Conservation (phyloP, 2,888 invertebrate species). For the Leucophenga maculata region DNA sequence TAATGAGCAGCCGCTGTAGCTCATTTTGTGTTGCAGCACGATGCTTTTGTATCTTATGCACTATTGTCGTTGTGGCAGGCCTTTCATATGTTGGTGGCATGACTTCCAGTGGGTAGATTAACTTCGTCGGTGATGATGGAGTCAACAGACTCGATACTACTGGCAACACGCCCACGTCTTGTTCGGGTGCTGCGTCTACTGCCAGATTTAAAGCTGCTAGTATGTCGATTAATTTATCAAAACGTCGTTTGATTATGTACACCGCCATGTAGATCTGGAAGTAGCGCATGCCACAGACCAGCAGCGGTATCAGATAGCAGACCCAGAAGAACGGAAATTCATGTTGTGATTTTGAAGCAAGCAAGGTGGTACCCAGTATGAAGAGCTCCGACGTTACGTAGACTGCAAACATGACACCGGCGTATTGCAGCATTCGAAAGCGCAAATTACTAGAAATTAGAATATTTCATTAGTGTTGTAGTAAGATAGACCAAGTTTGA, state of each 20-base stretch:
- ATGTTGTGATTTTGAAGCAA: conserved; percentile 25
- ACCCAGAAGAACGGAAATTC: conserved; percentile 57
- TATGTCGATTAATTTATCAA: conserved; percentile 54
- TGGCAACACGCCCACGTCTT: too few species aligned
- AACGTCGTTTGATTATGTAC: conserved; percentile 57
- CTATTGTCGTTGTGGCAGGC: conserved; percentile 17
- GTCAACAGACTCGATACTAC: too few species aligned
- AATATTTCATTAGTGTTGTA: background rate
- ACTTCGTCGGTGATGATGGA: background rate
- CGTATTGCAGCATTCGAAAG: conserved; percentile 33
- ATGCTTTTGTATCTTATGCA: conserved; percentile 10
- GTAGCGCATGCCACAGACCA: conserved; percentile 63
- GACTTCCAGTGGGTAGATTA: too few species aligned
- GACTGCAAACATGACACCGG: conserved; percentile 47
- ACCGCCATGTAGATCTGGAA: conserved; percentile 65
- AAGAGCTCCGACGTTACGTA: conserved; percentile 54
- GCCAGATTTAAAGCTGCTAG: conserved; percentile 51
- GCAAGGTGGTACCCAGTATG: conserved; percentile 51
- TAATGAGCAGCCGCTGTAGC: conserved; percentile 54
- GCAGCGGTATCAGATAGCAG: conserved; percentile 59
- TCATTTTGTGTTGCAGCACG: conserved; percentile 18
- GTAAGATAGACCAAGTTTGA: too few species aligned
- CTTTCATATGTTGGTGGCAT: too few species aligned
- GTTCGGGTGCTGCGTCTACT: background rate
- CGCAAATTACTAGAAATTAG: conserved; percentile 38